These are phyloP conservation scores for Paracanthobrama guichenoti DNA, from an alignment of 2,113 vertebrate genomes.

Conservation along the genomic window DNA sequence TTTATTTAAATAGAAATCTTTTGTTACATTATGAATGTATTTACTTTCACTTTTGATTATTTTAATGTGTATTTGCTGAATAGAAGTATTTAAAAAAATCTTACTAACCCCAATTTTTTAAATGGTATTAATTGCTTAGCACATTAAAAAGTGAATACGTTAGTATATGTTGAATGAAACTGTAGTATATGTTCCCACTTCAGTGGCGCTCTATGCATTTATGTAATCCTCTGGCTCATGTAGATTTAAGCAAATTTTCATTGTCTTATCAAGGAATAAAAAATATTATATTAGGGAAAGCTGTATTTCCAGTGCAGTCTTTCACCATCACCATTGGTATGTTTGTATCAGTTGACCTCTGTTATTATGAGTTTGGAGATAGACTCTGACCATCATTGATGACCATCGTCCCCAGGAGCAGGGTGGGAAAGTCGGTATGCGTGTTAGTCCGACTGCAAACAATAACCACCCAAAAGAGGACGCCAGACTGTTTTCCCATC, in stretches of 20 bases:
- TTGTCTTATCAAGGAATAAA: too few relatives aligned
- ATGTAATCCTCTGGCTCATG: neutral
- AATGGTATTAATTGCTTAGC: too few relatives aligned
- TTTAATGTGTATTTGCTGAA: neutral
- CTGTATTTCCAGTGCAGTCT: neutral
- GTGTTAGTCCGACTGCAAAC: slow-evolving; percentile 29
- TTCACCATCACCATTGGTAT: neutral
- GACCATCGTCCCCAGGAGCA: slow-evolving; percentile 13
- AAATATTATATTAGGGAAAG: neutral
- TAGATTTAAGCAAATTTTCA: neutral
- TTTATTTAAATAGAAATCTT: too few relatives aligned
- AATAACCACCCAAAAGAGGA: slow-evolving; percentile 31
- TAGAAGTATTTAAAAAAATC: too few relatives aligned
- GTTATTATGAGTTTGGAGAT: neutral
- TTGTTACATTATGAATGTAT: too few relatives aligned
- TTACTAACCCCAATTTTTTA: too few relatives aligned
- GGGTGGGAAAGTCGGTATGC: slow-evolving; percentile 22
- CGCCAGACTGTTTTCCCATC: slow-evolving; percentile 23
- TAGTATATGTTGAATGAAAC: too few relatives aligned
- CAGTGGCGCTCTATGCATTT: neutral
- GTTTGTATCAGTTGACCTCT: neutral
- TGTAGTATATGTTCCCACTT: neutral
- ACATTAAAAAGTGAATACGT: too few relatives aligned
- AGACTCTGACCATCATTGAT: neutral
- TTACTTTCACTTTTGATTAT: neutral